Evolutionary conservation across 2,797 vertebrate species (phyloP).

Genomic region (Platyrinchus mystaceus): DNA sequence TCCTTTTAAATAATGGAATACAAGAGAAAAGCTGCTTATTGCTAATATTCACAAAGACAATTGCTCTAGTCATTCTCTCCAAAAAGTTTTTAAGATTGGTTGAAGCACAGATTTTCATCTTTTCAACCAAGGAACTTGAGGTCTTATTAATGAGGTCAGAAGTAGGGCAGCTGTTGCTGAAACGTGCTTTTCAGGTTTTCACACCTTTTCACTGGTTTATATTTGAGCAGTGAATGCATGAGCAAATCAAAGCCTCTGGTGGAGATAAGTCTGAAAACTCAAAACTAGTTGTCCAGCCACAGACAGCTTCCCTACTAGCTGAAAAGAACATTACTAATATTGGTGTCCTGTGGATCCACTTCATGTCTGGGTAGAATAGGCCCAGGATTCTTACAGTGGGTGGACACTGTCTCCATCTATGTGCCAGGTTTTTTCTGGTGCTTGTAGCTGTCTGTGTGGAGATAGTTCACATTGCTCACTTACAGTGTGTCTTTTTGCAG

Average conservation of each 20-base stretch:
- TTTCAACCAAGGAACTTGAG: neutral
- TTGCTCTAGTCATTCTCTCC: neutral
- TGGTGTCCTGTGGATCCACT: neutral
- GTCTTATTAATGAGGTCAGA: neutral
- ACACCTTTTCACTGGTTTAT: neutral
- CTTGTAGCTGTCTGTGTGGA: neutral
- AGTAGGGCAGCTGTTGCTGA: neutral
- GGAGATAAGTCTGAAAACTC: neutral
- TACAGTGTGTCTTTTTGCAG: neutral
- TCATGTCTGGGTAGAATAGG: neutral
- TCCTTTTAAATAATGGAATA: constrained; percentile 10
- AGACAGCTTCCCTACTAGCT: neutral
- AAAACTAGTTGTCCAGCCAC: neutral
- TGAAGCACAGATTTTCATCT: neutral
- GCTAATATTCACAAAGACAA: neutral
- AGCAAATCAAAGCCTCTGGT: neutral
- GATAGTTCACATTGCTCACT: fast-evolving
- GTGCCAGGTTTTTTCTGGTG: neutral
- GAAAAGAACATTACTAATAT: neutral
- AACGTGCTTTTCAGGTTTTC: neutral
- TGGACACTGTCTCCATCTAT: neutral
- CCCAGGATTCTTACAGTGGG: neutral
- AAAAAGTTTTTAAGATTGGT: neutral
- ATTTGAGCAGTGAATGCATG: neutral
- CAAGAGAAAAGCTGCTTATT: neutral